Percentiles rank a stretch among this genome's conserved stretches.
These are phyloP conservation scores for Choreutis nemorana DNA, from an alignment of 2,888 invertebrate genomes.

Conservation along the genomic window DNA sequence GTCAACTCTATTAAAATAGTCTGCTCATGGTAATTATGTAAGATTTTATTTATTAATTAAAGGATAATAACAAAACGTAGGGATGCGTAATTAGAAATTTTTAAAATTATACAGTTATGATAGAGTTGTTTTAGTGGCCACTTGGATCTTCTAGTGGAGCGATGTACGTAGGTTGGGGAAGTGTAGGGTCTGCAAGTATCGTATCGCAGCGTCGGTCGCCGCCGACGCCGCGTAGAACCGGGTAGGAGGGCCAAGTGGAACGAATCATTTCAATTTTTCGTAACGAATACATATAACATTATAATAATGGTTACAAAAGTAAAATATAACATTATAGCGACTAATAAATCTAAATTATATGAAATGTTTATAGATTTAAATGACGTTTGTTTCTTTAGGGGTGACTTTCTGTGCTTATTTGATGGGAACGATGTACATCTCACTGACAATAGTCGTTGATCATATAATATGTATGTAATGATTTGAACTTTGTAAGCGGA, in stretches of 20 bases:
- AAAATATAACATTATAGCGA: constrained; percentile 66
- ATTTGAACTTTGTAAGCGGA: constrained; percentile 52
- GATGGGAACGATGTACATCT: constrained; percentile 42
- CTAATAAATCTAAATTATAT: constrained; percentile 66
- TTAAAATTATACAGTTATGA: constrained; percentile 67
- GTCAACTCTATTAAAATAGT: constrained; percentile 64
- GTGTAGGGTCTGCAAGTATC: constrained; percentile 1
- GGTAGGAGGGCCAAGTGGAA: constrained; percentile 28
- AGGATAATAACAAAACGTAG: constrained; percentile 66
- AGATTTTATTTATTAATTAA: constrained; percentile 67
- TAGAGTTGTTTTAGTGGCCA: constrained; percentile 50
- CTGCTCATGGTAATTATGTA: constrained; percentile 64
- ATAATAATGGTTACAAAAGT: constrained; percentile 66
- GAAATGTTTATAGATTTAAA: constrained; percentile 67
- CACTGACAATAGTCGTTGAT: constrained; percentile 52
- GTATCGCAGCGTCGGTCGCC: constrained; percentile 8
- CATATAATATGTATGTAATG: constrained; percentile 30
- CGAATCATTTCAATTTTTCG: constrained; percentile 52
- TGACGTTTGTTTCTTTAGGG: constrained; percentile 57
- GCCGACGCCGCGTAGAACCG: constrained; percentile 4
- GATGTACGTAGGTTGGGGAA: constrained; percentile 5
- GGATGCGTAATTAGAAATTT: constrained; percentile 66
- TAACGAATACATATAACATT: constrained; percentile 66
- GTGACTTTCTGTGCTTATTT: constrained; percentile 59
- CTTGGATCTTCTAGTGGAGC: constrained; percentile 26